Percentiles rank a stretch among this genome's conserved stretches.
Conservation (phyloP, 2,113 vertebrate species). For the Alaudala cheleensis region DNA sequence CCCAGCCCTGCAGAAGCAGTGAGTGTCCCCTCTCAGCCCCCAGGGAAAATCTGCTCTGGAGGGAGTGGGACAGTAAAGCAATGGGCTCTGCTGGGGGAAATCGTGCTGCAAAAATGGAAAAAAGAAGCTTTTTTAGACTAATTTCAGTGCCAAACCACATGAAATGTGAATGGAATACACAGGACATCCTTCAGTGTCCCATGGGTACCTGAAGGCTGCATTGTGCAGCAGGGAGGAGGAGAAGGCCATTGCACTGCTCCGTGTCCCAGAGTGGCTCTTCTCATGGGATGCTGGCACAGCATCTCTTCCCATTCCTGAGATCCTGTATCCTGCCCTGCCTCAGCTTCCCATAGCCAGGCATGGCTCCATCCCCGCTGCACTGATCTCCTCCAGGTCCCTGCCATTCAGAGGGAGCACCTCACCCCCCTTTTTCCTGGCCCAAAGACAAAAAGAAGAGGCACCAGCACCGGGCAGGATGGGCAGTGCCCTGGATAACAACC, state of each 20-base stretch:
- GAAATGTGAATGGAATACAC: background rate
- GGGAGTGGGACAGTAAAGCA: background rate
- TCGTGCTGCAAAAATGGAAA: background rate
- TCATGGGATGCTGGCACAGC: background rate
- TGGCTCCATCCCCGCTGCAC: background rate
- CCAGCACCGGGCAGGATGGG: accelerated
- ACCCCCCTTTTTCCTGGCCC: background rate
- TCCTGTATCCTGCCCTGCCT: background rate
- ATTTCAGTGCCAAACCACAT: background rate
- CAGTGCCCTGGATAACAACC: background rate
- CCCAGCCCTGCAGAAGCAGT: background rate
- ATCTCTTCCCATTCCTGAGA: background rate
- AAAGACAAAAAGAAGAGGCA: background rate
- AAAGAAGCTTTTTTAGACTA: background rate
- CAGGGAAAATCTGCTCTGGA: background rate
- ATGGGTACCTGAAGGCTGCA: accelerated
- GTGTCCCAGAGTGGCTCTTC: background rate
- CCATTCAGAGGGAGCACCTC: accelerated
- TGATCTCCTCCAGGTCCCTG: background rate
- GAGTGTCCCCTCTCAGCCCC: background rate
- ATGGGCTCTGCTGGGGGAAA: background rate
- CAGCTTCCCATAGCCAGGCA: background rate
- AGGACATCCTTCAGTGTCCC: background rate
- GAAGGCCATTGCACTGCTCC: accelerated
- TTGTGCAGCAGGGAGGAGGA: background rate